Percentiles rank a stretch among this genome's conserved stretches.
These are phyloP conservation scores for Myocastor coypus DNA, from an alignment of 2,113 vertebrate species.

Conservation along the genomic window DNA sequence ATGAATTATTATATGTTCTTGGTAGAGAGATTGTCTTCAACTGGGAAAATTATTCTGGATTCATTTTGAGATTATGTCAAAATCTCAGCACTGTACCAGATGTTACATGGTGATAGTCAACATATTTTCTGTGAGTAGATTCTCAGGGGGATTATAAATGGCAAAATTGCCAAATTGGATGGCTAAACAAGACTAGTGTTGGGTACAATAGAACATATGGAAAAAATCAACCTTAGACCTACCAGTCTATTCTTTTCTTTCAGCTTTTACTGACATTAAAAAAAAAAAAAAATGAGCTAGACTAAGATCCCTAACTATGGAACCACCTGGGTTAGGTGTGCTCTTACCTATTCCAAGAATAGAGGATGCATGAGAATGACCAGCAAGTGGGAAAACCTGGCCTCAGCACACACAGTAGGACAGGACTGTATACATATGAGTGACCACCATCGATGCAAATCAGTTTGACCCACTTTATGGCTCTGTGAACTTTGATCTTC, in stretches of 20 bases:
- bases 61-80: background rate
- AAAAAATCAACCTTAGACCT: background rate
- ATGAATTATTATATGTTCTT: background rate
- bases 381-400: background rate
- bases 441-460: background rate
- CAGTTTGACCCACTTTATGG: background rate
- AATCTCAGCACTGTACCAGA: background rate
- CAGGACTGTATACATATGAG: background rate
- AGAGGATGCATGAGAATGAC: background rate
- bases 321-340: background rate
- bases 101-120: background rate
- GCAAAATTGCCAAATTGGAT: constrained; percentile 27
- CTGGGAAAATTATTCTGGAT: background rate
- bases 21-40: background rate
- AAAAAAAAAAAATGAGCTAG: background rate
- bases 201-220: background rate
- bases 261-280: background rate
- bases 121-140: background rate
- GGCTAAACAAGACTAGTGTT: background rate
- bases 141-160: background rate
- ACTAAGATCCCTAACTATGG: background rate
- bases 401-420: background rate
- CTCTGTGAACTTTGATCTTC: background rate
- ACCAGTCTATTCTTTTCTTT: background rate
- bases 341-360: background rate